Evolutionary conservation across 30 jellyfish, hydroid and myxozoan species (phyloP).

Genomic region (Turritopsis rubra): DNA sequence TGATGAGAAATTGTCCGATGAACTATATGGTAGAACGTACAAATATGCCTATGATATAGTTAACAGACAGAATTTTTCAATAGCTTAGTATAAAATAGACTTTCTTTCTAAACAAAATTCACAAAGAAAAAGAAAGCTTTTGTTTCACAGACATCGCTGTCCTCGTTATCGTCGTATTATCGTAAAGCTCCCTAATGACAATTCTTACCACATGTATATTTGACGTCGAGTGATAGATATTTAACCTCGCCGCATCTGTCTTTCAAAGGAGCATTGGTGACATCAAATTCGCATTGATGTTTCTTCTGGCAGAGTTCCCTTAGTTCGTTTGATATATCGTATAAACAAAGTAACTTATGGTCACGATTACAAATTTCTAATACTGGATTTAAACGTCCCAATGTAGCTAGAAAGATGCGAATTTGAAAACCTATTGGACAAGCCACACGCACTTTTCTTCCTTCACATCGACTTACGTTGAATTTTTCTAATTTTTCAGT

Average conservation of each 20-base stretch:
- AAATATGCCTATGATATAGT: too few relatives aligned
- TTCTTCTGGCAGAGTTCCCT: constrained; percentile 42
- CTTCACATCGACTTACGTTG: constrained; percentile 57
- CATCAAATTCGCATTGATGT: constrained; percentile 37
- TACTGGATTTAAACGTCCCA: constrained; percentile 70
- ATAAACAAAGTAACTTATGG: constrained; percentile 43
- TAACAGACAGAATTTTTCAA: too few relatives aligned
- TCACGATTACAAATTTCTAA: constrained; percentile 48
- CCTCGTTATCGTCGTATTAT: too few relatives aligned
- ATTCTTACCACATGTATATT: constrained; percentile 64
- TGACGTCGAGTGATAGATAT: constrained; percentile 51
- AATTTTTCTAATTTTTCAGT: neutral
- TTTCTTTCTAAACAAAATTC: too few relatives aligned
- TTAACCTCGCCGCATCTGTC: constrained; percentile 37
- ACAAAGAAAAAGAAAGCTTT: too few relatives aligned
- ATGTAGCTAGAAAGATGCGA: constrained; percentile 52
- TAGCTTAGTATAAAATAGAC: too few relatives aligned
- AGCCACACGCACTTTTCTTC: constrained; percentile 52
- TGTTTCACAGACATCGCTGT: too few relatives aligned
- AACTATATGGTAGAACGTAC: too few relatives aligned
- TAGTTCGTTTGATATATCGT: constrained; percentile 45
- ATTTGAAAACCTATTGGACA: constrained; percentile 43
- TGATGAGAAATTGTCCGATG: too few relatives aligned
- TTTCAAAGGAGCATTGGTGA: constrained; percentile 33
- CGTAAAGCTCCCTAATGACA: too few relatives aligned